Evolutionary conservation across 2,113 vertebrate species (phyloP).

Genomic region (Triplophysa rosa): DNA sequence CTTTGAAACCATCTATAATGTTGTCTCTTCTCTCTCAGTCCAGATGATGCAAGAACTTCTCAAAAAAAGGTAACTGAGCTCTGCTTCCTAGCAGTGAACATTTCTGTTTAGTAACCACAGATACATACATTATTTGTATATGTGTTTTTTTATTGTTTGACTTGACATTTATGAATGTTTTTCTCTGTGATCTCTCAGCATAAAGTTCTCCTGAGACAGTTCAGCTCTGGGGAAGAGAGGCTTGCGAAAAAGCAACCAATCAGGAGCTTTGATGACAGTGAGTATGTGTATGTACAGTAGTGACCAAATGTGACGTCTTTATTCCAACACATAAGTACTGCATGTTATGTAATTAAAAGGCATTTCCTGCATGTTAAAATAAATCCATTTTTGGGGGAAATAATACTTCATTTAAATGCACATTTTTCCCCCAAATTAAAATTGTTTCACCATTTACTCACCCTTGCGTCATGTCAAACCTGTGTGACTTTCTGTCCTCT

Average conservation of each 20-base stretch:
- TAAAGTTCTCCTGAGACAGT: slow-evolving; percentile 92
- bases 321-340: too few relatives aligned
- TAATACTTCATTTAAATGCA: too few relatives aligned
- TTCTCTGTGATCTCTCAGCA: slow-evolving; percentile 66
- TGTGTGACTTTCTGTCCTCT: too few relatives aligned
- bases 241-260: slow-evolving; percentile 93
- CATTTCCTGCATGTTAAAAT: too few relatives aligned
- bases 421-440: too few relatives aligned
- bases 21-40: slow-evolving; percentile 68
- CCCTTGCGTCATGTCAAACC: too few relatives aligned
- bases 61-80: slow-evolving; percentile 85
- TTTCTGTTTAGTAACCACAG: not conserved
- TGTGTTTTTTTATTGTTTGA: not conserved
- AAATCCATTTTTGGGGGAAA: too few relatives aligned
- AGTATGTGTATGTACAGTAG: slow-evolving; percentile 51
- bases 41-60: slow-evolving; percentile 86
- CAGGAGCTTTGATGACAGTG: slow-evolving; percentile 90
- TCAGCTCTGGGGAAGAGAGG: slow-evolving; percentile 89
- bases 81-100: not conserved
- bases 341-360: too few relatives aligned
- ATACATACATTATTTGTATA: not conserved
- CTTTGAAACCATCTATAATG: not conserved
- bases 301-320: too few relatives aligned
- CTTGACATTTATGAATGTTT: not conserved
- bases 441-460: too few relatives aligned